phyloP scores from a whole-genome alignment of 2,888 invertebrate genomes.

The Drosophila borborema region DNA sequence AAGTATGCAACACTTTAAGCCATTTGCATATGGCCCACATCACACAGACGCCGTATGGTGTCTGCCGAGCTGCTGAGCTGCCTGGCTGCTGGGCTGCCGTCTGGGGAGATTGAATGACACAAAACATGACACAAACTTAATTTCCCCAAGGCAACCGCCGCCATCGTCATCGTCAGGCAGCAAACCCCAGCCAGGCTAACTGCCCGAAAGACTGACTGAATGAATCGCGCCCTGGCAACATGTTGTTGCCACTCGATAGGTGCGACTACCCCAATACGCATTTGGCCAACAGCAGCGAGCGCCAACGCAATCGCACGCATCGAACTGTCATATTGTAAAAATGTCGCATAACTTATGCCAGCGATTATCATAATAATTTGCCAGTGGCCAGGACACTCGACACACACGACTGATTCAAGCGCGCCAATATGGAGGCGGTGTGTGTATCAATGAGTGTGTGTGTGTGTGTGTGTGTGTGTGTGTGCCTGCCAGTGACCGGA shows the following conservation, averaged over 20 bases:
- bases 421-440: neutral
- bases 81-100: conserved; percentile 5
- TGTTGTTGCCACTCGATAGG: conserved; percentile 32
- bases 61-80: conserved; percentile 7
- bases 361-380: conserved; percentile 80
- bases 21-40: conserved; percentile 64
- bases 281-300: neutral
- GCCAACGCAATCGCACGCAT: conserved; percentile 28
- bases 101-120: conserved; percentile 62
- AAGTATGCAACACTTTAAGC: conserved; percentile 49
- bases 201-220: conserved; percentile 24
- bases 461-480: neutral
- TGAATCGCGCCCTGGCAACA: conserved; percentile 37
- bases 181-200: neutral
- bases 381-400: conserved; percentile 44
- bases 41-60: conserved; percentile 65
- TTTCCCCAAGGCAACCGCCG: conserved; percentile 73
- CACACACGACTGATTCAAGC: conserved; percentile 57
- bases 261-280: conserved; percentile 18
- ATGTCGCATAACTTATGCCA: conserved; percentile 73
- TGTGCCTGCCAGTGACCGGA: conserved; percentile 3
- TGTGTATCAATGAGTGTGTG: no score
- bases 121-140: conserved; percentile 79
- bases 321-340: conserved; percentile 55
- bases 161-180: no score